Evolutionary conservation across 2,888 invertebrate genomes (phyloP).

Genomic region (Eupeodes luniger): DNA sequence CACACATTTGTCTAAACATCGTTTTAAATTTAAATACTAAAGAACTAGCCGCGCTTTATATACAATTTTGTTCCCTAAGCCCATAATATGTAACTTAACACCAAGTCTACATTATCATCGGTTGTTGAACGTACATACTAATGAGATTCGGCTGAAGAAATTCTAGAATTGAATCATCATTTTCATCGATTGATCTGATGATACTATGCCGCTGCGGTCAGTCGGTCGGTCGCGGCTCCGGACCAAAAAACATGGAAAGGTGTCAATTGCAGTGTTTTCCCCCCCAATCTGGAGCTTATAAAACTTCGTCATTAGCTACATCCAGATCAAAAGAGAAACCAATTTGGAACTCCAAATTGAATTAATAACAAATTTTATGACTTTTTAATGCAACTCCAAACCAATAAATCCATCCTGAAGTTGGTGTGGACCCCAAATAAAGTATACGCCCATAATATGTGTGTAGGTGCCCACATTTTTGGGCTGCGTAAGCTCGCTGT

Average conservation of each 20-base stretch:
- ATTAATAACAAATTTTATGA: conserved; percentile 76
- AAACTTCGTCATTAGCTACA: conserved; percentile 64
- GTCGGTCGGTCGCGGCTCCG: too few species aligned
- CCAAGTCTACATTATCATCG: conserved; percentile 39
- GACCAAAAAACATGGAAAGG: conserved; percentile 47
- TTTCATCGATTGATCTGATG: conserved; percentile 26
- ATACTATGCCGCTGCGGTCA: not conserved
- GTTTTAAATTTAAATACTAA: conserved; percentile 20
- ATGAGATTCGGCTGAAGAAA: conserved; percentile 18
- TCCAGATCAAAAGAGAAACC: conserved; percentile 35
- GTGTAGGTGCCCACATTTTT: conserved; percentile 61
- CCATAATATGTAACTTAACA: conserved; percentile 19
- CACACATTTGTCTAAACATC: conserved; percentile 10
- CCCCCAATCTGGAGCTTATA: conserved; percentile 60
- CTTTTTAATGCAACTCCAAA: conserved; percentile 72
- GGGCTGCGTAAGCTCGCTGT: conserved; percentile 50
- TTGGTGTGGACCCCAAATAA: conserved; percentile 61
- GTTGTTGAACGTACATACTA: conserved; percentile 21
- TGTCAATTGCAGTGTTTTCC: conserved; percentile 70
- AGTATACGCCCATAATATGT: conserved; percentile 68
- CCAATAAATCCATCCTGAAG: conserved; percentile 69
- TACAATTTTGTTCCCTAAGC: conserved; percentile 22
- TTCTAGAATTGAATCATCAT: conserved; percentile 48
- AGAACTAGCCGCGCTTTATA: conserved; percentile 1
- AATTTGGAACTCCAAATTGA: conserved; percentile 67